A percentile compares a stretch with the other conserved stretches of the same genome.
These are phyloP conservation scores for Odontesthes bonariensis DNA, from an alignment of 2,113 vertebrate species.

Conservation along the genomic window DNA sequence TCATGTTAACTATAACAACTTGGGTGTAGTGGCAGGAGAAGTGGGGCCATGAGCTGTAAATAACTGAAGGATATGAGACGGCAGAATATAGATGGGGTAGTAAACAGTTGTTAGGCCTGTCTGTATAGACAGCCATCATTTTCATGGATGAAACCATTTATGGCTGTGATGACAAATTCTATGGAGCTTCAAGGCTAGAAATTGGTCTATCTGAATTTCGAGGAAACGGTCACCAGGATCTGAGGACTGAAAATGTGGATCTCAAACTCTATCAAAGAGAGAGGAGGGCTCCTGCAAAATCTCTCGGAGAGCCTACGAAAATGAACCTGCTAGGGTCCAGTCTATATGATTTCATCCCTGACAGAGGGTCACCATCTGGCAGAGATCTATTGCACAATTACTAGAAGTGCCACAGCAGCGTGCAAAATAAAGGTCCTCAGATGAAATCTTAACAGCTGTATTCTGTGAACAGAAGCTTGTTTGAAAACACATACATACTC, in stretches of 20 bases:
- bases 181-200: conserved; percentile 26
- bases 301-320: conserved; percentile 54
- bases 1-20: conserved; percentile 15
- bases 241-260: conserved; percentile 21
- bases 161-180: conserved; percentile 38
- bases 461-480: conserved; percentile 28
- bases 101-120: conserved; percentile 40
- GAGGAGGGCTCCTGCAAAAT: conserved; percentile 49
- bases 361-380: conserved; percentile 73
- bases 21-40: conserved; percentile 3
- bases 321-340: conserved; percentile 55
- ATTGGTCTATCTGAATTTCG: conserved; percentile 13
- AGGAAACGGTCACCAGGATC: background rate
- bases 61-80: conserved; percentile 28
- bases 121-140: conserved; percentile 39
- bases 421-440: conserved; percentile 58
- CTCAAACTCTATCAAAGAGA: conserved; percentile 47
- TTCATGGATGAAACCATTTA: conserved; percentile 35
- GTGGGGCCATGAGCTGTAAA: conserved; percentile 25
- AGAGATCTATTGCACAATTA: conserved; percentile 76
- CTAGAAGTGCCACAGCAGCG: conserved; percentile 50
- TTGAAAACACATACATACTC: conserved; percentile 38
- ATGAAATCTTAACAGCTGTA: conserved; percentile 43
- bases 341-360: conserved; percentile 52
- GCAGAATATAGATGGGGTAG: conserved; percentile 49